These are phyloP conservation scores for Oeneis ivallda DNA, from an alignment of 2,888 invertebrate species.

Conservation along the genomic window DNA sequence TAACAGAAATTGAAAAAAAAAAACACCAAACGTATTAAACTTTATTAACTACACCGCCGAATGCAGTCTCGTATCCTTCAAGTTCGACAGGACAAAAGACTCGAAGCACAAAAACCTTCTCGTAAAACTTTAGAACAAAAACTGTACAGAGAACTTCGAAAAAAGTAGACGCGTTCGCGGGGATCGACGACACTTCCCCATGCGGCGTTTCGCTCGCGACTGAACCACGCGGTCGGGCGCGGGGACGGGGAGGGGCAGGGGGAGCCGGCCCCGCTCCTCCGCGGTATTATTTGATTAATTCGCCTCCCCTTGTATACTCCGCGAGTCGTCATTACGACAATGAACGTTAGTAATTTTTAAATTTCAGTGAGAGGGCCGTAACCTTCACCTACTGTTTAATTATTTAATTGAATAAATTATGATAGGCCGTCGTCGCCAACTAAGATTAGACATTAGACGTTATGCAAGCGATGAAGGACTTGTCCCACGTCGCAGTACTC, in stretches of 20 bases:
- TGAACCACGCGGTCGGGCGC: constrained; percentile 75
- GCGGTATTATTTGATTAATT: constrained; percentile 82
- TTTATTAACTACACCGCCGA: constrained; percentile 69
- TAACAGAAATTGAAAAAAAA: constrained; percentile 70
- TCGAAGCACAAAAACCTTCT: constrained; percentile 73
- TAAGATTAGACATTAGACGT: constrained; percentile 79
- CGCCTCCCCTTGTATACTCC: constrained; percentile 81
- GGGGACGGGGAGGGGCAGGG: constrained; percentile 50
- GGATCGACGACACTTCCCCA: constrained; percentile 76
- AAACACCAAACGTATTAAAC: constrained; percentile 74
- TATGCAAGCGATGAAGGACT: constrained; percentile 73
- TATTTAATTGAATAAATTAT: constrained; percentile 79
- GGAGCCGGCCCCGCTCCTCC: constrained; percentile 60
- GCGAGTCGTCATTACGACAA: constrained; percentile 75
- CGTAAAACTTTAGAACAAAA: constrained; percentile 77
- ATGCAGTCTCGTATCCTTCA: constrained; percentile 64
- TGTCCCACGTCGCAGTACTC: constrained; percentile 56
- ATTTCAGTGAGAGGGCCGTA: constrained; percentile 75
- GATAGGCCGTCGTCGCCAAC: constrained; percentile 66
- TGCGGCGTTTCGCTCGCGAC: constrained; percentile 74
- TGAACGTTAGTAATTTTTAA: constrained; percentile 78
- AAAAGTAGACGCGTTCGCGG: constrained; percentile 74
- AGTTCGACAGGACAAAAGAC: constrained; percentile 66
- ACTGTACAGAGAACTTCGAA: constrained; percentile 77
- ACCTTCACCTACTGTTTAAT: constrained; percentile 79